Evolutionary conservation across 2,888 invertebrate genomes (phyloP).

Genomic region (Aphidoletes aphidimyza): DNA sequence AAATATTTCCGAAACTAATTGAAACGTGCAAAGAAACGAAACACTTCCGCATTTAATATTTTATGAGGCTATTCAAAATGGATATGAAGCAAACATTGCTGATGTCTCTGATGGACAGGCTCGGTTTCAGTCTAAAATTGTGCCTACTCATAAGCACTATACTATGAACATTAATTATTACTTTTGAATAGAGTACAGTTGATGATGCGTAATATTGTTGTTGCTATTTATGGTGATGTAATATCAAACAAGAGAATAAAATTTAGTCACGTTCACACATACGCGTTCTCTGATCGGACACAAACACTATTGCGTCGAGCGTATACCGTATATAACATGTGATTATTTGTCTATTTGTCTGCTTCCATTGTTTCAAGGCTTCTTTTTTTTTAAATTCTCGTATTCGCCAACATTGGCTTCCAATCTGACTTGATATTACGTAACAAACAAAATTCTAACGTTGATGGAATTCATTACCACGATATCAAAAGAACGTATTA

Average conservation of each 20-base stretch:
- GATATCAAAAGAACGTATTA: not conserved
- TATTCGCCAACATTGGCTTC: not conserved
- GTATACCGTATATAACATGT: not conserved
- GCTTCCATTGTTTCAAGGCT: constrained; percentile 31
- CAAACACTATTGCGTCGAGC: not conserved
- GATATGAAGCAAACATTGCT: too few relatives aligned
- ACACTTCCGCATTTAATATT: not conserved
- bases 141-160: not conserved
- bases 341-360: not conserved
- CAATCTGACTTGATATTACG: not conserved
- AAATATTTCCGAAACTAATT: not conserved
- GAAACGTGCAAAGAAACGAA: too few relatives aligned
- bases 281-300: not conserved
- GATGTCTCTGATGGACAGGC: too few relatives aligned
- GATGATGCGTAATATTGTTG: not conserved
- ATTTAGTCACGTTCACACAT: constrained; percentile 17
- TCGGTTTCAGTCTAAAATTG: not conserved
- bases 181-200: not conserved
- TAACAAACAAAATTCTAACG: constrained; percentile 33
- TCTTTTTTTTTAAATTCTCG: not conserved
- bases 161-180: not conserved
- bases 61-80: not conserved
- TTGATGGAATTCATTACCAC: not conserved
- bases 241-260: not conserved
- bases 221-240: not conserved